Conservation (phyloP, 2,888 invertebrate species). For the Cerceris ruficornis region DNA sequence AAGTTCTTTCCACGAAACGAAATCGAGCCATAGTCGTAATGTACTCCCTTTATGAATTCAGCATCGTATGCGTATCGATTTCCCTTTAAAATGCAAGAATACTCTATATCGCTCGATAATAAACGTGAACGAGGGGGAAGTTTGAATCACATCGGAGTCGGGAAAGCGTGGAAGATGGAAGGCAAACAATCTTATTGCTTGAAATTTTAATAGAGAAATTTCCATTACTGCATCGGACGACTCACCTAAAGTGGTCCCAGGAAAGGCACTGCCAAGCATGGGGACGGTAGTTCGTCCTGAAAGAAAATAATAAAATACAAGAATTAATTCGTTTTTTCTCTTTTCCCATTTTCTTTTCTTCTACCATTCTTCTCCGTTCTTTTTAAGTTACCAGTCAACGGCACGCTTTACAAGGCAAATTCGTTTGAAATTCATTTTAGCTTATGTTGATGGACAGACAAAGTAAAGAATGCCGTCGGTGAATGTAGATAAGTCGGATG, state of each 20-base stretch:
- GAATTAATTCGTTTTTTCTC: conserved; percentile 26
- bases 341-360: neutral
- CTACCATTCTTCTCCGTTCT: neutral
- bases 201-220: conserved; percentile 50
- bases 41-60: neutral
- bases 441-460: neutral
- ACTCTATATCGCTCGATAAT: conserved; percentile 42
- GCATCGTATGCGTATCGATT: conserved; percentile 28
- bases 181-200: conserved; percentile 47
- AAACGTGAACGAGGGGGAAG: conserved; percentile 28
- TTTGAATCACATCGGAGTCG: conserved; percentile 35
- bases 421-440: neutral
- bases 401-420: conserved; percentile 11
- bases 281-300: conserved; percentile 70
- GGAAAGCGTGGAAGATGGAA: conserved; percentile 37
- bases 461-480: neutral
- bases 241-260: conserved; percentile 72
- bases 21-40: neutral
- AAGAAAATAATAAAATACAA: conserved; percentile 52
- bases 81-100: conserved; percentile 44
- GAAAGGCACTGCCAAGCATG: conserved; percentile 69
- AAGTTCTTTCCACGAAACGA: neutral
- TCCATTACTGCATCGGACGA: conserved; percentile 32
- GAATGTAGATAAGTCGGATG: too few relatives aligned
- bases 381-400: neutral